phyloP scores from a whole-genome alignment of 64 coral and sea anemone genomes.

The Montipora foliosa region DNA sequence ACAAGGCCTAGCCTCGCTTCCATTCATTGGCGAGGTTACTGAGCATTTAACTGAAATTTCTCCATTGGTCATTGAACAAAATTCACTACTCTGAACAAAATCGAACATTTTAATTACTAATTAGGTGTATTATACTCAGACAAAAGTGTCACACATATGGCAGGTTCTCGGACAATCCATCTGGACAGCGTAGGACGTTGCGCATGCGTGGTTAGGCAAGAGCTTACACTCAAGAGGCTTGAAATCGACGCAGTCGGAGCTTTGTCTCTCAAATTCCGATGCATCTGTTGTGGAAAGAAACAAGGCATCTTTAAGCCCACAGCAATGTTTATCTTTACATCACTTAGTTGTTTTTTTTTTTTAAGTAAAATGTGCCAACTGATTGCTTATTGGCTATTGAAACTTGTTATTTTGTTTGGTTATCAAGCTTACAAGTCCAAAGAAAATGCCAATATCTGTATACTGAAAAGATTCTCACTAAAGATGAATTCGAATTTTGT shows the following conservation, averaged over 20 bases:
- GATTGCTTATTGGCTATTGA: background rate
- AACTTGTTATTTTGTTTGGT: too few species aligned
- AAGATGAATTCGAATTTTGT: too few species aligned
- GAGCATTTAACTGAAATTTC: too few species aligned
- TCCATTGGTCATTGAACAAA: background rate
- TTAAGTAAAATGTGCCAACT: background rate
- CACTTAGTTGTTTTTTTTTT: background rate
- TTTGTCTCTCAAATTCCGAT: background rate
- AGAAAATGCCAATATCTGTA: too few species aligned
- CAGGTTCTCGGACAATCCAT: constrained; percentile 7
- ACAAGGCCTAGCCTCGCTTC: too few species aligned
- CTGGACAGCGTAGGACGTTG: background rate
- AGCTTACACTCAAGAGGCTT: background rate
- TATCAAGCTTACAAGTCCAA: too few species aligned
- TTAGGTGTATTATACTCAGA: background rate
- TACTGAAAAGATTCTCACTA: too few species aligned
- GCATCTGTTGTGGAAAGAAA: background rate
- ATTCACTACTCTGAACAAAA: background rate
- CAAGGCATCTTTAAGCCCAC: background rate
- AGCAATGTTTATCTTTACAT: too few species aligned
- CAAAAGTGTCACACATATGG: background rate
- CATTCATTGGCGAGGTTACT: too few species aligned
- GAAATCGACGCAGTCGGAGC: constrained; percentile 1
- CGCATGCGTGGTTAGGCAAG: background rate
- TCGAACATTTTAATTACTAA: background rate